Conservation (phyloP, 1,140 invertebrate species). For the Heliconius hewitsoni region DNA sequence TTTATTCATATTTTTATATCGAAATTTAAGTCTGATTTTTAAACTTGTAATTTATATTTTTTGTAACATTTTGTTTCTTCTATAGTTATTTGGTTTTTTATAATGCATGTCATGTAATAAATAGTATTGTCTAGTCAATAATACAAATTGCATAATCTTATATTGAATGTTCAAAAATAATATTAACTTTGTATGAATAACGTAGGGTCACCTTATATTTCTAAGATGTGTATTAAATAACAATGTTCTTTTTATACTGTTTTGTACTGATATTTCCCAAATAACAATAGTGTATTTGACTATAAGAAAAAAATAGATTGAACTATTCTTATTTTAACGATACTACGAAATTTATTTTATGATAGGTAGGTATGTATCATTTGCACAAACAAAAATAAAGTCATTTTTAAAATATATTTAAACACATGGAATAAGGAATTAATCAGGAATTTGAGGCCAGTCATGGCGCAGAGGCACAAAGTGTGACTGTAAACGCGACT, state of each 20-base stretch:
- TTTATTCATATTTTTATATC: conserved; percentile 3
- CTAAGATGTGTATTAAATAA: background rate
- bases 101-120: background rate
- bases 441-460: too few relatives aligned
- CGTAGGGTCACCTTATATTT: background rate
- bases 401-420: too few relatives aligned
- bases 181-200: background rate
- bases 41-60: background rate
- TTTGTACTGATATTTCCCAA: conserved; percentile 27
- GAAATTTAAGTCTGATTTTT: conserved; percentile 19
- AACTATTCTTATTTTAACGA: background rate
- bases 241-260: conserved; percentile 11
- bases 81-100: background rate
- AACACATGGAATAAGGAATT: too few relatives aligned
- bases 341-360: too few relatives aligned
- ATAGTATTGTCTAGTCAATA: background rate
- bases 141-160: background rate
- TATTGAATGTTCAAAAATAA: background rate
- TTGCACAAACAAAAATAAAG: too few relatives aligned
- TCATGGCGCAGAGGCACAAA: too few relatives aligned
- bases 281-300: conserved; percentile 20
- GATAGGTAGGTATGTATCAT: too few relatives aligned
- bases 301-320: conserved; percentile 10
- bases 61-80: background rate
- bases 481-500: too few relatives aligned